A percentile compares a stretch with the other conserved stretches of the same genome.
Evolutionary conservation across 2,888 invertebrate species (phyloP).

Genomic region (Eristalis tenax): DNA sequence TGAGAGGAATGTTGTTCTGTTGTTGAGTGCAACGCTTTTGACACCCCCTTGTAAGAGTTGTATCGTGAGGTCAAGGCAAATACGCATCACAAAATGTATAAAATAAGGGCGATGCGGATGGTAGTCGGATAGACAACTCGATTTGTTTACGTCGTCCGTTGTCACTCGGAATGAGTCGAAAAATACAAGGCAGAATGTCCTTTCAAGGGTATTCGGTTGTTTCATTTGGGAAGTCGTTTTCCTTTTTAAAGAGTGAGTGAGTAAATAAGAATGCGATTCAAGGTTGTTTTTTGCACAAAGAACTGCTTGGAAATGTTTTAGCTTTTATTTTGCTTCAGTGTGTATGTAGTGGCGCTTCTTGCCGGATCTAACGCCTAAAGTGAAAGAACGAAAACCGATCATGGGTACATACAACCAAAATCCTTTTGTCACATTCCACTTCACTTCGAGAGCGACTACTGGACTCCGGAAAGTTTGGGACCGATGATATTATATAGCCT

Average conservation of each 20-base stretch:
- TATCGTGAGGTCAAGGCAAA: neutral
- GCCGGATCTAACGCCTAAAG: too few relatives aligned
- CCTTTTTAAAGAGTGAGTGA: neutral
- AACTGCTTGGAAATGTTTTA: too few relatives aligned
- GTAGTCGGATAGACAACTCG: neutral
- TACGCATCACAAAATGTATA: neutral
- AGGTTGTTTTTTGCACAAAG: neutral
- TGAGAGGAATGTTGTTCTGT: neutral
- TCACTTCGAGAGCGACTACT: too few relatives aligned
- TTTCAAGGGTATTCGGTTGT: neutral
- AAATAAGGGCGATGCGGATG: neutral
- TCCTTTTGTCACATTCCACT: too few relatives aligned
- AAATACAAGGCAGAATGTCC: neutral
- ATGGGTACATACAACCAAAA: too few relatives aligned
- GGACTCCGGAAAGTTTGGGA: too few relatives aligned
- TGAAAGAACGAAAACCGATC: too few relatives aligned
- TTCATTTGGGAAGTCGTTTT: neutral
- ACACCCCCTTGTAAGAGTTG: neutral
- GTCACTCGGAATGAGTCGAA: neutral
- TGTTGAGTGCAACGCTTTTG: neutral
- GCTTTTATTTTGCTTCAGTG: too few relatives aligned
- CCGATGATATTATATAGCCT: too few relatives aligned
- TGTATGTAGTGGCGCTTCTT: too few relatives aligned
- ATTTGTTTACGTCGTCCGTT: neutral
- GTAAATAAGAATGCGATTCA: neutral